Conservation (phyloP, 2,113 vertebrate species). For the Pseudonaja textilis region DNA sequence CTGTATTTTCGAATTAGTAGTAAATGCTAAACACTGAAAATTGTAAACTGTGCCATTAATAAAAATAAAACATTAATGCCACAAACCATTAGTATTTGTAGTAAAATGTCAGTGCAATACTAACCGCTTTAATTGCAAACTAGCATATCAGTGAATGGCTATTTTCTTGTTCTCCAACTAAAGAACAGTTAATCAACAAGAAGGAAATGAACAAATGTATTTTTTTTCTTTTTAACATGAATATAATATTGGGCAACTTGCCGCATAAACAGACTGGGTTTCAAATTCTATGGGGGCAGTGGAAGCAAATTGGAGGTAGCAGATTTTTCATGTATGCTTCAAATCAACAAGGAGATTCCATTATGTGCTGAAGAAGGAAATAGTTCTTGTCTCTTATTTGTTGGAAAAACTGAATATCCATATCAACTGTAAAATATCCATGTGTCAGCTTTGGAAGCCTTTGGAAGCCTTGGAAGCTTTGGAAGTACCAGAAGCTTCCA, state of each 20-base stretch:
- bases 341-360: not conserved
- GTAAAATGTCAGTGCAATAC: not conserved
- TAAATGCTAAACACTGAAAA: not conserved
- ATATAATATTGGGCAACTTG: not conserved
- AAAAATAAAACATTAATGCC: not conserved
- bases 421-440: not conserved
- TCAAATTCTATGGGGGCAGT: not conserved
- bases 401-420: not conserved
- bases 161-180: not conserved
- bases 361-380: not conserved
- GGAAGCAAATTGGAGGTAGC: not conserved
- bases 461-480: too few relatives aligned
- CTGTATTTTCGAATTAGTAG: constrained; percentile 12
- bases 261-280: not conserved
- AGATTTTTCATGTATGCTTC: not conserved
- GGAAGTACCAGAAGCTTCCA: too few relatives aligned
- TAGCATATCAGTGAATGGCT: not conserved
- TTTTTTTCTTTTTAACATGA: not conserved
- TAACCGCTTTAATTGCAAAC: not conserved
- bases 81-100: not conserved
- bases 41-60: constrained; percentile 6
- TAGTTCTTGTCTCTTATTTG: not conserved
- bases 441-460: not conserved
- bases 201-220: not conserved
- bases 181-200: not conserved